Evolutionary conservation across 1,140 invertebrate species (phyloP).

Genomic region (Bombus confusus): DNA sequence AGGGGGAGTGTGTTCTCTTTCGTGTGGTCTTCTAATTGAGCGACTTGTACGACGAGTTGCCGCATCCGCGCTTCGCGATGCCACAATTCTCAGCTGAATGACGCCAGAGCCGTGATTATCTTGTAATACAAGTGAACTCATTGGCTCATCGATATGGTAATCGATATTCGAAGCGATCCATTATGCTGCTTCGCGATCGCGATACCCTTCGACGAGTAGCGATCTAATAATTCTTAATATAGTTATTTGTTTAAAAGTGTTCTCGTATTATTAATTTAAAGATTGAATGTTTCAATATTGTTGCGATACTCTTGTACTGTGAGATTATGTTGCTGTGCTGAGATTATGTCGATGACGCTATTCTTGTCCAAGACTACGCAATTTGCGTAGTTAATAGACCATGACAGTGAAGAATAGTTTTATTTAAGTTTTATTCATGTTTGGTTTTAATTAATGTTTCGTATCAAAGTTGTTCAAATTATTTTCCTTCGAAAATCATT

Average conservation of each 20-base stretch:
- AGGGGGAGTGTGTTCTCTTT: slow-evolving; percentile 57
- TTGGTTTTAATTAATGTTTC: too few relatives aligned
- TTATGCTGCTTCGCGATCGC: background rate
- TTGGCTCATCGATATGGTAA: slow-evolving; percentile 15
- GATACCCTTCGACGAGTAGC: background rate
- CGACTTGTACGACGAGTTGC: slow-evolving; percentile 49
- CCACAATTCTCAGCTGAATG: slow-evolving; percentile 27
- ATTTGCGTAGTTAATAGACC: too few relatives aligned
- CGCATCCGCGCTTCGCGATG: slow-evolving; percentile 17
- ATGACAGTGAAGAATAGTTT: too few relatives aligned
- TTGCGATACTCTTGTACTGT: too few relatives aligned
- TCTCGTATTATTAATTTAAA: background rate
- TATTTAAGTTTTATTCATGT: too few relatives aligned
- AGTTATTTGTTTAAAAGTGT: background rate
- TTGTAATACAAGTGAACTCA: slow-evolving; percentile 23
- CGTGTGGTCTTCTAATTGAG: slow-evolving; percentile 73
- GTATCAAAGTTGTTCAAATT: too few relatives aligned
- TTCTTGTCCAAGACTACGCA: too few relatives aligned
- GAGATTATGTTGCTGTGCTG: too few relatives aligned
- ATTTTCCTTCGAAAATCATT: too few relatives aligned
- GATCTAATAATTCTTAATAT: background rate
- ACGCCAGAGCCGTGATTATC: slow-evolving; percentile 45
- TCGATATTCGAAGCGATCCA: background rate
- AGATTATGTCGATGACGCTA: too few relatives aligned
- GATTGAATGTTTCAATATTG: too few relatives aligned